Base-by-base conservation (phyloP, 2,888 invertebrate genomes). In the Agrochola lychnidis region DNA sequence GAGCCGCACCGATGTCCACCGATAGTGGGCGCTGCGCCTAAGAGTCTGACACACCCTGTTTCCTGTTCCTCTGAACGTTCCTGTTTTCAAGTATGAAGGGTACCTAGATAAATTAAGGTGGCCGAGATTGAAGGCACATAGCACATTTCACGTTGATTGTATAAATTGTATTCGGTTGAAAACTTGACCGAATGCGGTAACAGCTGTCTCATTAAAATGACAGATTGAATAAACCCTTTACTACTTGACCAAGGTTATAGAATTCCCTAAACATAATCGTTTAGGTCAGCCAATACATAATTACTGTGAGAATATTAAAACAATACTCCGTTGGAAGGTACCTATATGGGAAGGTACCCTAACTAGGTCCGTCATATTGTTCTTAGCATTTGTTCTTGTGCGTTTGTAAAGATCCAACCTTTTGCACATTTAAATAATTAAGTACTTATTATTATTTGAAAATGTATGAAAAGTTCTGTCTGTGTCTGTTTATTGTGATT, bases 241-340 rank as follows among this genome's bases (percentile, higher is more conserved):
- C 10, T 22, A 22, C 1, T 9, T 1, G 45, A 51, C 57, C 42
- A 56, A 80, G 73, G 57, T 36, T 57, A 48, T 56, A 12, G 3
- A 36, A 57, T 16, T 56, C 63, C 42, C 42, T 57, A 51, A 63
- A 73, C 40, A n/a, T 45, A 64, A 56, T 61, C 25, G 81, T 67
- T 48, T 19, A 72, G 9, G 14, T 67, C 25, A 70, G 14, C 40
- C 56, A 73, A 73, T 69, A 30, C 19, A n/a, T 69, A 64, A 71
- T 76, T 63, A 66, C 70, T 76, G 78, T 85, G 85, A n/a, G 85
- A 85, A 86, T 9, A 12, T 51, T 51, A 2, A 68, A 30, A 82
- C 85, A 84, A 84, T 76, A 42, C n/a, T 4, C 14, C 4, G 14
- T 66, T 66, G 56, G 56, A 53, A n/a, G n/a, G n/a, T 63, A n/a